phyloP scores from a whole-genome alignment of 2,888 invertebrate species.

The Drosophila koepferae region DNA sequence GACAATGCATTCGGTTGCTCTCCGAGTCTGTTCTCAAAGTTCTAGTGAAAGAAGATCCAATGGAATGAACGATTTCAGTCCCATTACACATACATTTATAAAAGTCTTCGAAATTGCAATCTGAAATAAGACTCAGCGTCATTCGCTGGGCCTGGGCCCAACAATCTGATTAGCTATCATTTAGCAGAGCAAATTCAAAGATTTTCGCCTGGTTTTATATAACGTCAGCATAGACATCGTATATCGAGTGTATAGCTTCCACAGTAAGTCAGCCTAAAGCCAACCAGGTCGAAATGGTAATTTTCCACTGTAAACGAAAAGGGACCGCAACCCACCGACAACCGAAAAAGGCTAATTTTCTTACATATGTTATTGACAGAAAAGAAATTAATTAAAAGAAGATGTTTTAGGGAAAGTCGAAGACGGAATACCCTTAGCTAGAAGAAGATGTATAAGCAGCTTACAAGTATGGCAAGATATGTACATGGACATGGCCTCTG shows the following conservation, averaged over 20 bases:
- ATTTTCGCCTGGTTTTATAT: no score
- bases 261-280: not conserved
- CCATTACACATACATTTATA: no score
- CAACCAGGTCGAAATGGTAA: not conserved
- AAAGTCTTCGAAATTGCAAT: no score
- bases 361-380: constrained; percentile 17
- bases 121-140: no score
- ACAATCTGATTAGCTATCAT: not conserved
- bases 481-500: not conserved
- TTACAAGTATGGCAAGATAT: not conserved
- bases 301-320: not conserved
- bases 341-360: constrained; percentile 4
- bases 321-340: not conserved
- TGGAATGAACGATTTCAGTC: no score
- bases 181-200: not conserved
- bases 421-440: not conserved
- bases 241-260: not conserved
- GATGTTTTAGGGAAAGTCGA: not conserved
- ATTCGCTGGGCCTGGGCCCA: no score
- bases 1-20: no score
- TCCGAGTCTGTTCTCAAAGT: no score
- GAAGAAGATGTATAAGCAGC: not conserved
- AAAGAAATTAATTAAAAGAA: constrained; percentile 15
- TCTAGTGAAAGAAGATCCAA: no score
- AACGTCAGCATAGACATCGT: not conserved